phyloP scores from a whole-genome alignment of 2,113 vertebrate species.

The Azemiops feae region DNA sequence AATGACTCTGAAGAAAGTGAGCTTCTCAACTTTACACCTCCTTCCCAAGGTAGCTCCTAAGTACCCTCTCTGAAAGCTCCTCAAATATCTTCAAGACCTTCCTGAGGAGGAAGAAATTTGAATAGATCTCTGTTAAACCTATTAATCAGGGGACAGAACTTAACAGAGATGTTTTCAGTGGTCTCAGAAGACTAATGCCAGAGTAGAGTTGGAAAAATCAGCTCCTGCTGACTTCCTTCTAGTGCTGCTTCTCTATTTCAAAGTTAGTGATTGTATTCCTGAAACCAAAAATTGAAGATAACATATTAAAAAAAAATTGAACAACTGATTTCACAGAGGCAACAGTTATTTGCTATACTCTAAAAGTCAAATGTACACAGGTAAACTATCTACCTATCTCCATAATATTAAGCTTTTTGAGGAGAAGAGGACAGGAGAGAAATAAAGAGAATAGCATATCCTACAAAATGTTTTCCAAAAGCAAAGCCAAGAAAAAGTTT shows the following conservation, averaged over 20 bases:
- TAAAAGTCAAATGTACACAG: neutral
- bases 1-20: neutral
- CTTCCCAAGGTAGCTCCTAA: neutral
- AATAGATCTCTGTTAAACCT: neutral
- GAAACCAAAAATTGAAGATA: neutral
- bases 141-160: neutral
- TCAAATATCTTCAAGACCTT: neutral
- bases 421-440: neutral
- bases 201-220: neutral
- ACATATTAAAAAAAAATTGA: neutral
- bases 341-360: neutral
- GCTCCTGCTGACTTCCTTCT: neutral
- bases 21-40: neutral
- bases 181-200: neutral
- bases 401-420: neutral
- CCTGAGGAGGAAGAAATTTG: neutral
- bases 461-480: neutral
- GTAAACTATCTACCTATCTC: neutral
- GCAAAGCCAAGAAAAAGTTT: neutral
- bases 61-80: neutral
- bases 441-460: accelerated
- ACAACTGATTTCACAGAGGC: neutral
- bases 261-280: neutral
- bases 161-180: neutral
- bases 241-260: neutral